phyloP scores from a whole-genome alignment of 2,888 invertebrate species.

The Microdon myrmicae region DNA sequence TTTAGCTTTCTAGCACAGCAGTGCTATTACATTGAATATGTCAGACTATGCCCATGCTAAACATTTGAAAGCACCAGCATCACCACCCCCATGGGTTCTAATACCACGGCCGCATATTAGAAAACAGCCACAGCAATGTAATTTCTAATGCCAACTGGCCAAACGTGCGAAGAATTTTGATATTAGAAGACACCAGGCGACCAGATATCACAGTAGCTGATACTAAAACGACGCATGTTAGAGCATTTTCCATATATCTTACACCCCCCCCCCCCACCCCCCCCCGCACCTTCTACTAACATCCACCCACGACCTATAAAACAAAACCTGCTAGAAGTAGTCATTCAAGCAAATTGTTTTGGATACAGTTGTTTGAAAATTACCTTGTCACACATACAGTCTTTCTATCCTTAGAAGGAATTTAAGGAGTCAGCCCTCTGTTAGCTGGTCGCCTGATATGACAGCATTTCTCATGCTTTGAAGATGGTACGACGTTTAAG shows the following conservation, averaged over 20 bases:
- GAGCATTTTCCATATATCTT: constrained; percentile 1
- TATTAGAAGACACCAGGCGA: constrained; percentile 64
- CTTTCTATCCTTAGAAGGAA: no score
- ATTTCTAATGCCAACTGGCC: constrained; percentile 56
- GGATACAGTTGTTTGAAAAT: no score
- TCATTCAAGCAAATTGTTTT: no score
- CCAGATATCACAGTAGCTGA: constrained; percentile 48
- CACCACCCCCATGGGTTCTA: not conserved
- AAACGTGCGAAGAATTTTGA: constrained; percentile 63
- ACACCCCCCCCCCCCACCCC: not conserved
- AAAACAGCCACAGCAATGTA: constrained; percentile 20
- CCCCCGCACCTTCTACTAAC: constrained; percentile 10
- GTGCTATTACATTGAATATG: no score
- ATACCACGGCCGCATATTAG: not conserved
- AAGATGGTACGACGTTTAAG: constrained; percentile 62
- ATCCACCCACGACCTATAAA: no score
- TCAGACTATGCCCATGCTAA: no score
- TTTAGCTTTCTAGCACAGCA: no score
- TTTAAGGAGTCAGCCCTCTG: constrained; percentile 7
- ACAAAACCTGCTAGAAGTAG: not conserved
- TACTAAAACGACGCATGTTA: not conserved
- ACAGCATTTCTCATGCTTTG: constrained; percentile 65
- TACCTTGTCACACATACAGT: no score
- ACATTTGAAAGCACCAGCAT: not conserved
- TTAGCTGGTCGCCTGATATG: constrained; percentile 60